Percentiles rank a stretch among this genome's conserved stretches.
phyloP scores from a whole-genome alignment of 2,797 vertebrate genomes.

The Pogonophryne albipinna region DNA sequence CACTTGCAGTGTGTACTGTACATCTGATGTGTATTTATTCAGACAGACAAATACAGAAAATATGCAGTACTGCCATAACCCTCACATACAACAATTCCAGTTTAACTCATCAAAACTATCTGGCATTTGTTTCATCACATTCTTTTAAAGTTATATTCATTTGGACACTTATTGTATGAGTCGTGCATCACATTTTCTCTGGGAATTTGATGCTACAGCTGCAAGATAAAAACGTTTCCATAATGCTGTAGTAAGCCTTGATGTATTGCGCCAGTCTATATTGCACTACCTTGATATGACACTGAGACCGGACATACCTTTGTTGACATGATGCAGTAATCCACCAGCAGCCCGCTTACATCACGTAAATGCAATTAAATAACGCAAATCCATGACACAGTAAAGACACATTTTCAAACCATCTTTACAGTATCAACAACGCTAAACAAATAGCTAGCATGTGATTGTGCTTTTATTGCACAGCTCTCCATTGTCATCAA shows the following conservation, averaged over 20 bases:
- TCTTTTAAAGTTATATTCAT: constrained; percentile 1
- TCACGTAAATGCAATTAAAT: not conserved
- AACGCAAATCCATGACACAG: constrained; percentile 4
- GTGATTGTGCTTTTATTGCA: constrained; percentile 15
- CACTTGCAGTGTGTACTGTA: constrained; percentile 17
- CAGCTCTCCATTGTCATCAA: not conserved
- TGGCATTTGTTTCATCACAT: not conserved
- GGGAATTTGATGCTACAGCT: not conserved
- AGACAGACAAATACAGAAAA: constrained; percentile 9
- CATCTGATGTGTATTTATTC: constrained; percentile 6
- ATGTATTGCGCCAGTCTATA: constrained; percentile 17
- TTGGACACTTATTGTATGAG: not conserved
- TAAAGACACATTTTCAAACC: not conserved
- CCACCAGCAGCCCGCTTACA: constrained; percentile 14
- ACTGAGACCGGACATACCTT: constrained; percentile 19
- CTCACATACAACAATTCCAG: not conserved
- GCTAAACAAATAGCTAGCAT: not conserved
- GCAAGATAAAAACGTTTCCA: constrained; percentile 9
- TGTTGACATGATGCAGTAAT: constrained; percentile 42
- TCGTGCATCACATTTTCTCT: not conserved
- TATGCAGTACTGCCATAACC: not conserved
- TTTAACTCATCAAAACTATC: not conserved
- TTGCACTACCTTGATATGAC: constrained; percentile 20
- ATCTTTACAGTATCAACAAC: not conserved
- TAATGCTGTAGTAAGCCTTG: constrained; percentile 26